These are phyloP conservation scores for Zootoca vivipara DNA, from an alignment of 2,113 vertebrate species.

Conservation along the genomic window DNA sequence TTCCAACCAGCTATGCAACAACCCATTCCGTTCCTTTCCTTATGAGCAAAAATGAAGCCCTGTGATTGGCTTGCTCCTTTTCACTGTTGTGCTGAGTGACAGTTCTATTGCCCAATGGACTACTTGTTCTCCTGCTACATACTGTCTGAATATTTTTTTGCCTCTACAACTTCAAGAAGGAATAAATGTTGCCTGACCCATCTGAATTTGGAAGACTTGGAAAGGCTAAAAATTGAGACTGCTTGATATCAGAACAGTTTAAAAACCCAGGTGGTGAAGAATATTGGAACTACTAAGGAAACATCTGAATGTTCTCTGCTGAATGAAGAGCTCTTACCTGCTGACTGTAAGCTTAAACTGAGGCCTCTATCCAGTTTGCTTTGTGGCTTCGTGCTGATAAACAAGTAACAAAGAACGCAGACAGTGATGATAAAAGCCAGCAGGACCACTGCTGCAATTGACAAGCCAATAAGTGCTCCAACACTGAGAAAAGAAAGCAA, in stretches of 20 bases:
- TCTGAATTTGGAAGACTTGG: neutral
- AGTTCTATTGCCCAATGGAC: neutral
- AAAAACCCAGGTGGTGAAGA: neutral
- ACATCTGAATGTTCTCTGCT: neutral
- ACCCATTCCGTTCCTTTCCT: neutral
- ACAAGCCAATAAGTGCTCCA: constrained; percentile 90
- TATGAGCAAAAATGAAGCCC: neutral
- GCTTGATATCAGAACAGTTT: neutral
- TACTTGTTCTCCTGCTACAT: neutral
- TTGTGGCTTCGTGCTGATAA: constrained; percentile 88
- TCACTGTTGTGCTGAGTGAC: neutral
- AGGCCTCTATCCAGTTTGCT: constrained; percentile 87
- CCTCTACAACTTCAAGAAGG: neutral
- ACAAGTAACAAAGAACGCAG: constrained; percentile 93
- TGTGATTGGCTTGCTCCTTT: neutral
- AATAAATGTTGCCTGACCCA: neutral
- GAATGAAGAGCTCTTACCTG: constrained; percentile 74
- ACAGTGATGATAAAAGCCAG: constrained; percentile 90
- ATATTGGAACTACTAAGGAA: neutral
- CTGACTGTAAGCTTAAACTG: constrained; percentile 73
- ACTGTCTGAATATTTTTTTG: neutral
- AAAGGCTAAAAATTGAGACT: neutral
- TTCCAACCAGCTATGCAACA: neutral
- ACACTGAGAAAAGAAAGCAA: constrained; percentile 77
- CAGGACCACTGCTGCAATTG: constrained; percentile 88